Base-by-base conservation (phyloP, 2,888 invertebrate genomes). In the Aporophyla nigra region DNA sequence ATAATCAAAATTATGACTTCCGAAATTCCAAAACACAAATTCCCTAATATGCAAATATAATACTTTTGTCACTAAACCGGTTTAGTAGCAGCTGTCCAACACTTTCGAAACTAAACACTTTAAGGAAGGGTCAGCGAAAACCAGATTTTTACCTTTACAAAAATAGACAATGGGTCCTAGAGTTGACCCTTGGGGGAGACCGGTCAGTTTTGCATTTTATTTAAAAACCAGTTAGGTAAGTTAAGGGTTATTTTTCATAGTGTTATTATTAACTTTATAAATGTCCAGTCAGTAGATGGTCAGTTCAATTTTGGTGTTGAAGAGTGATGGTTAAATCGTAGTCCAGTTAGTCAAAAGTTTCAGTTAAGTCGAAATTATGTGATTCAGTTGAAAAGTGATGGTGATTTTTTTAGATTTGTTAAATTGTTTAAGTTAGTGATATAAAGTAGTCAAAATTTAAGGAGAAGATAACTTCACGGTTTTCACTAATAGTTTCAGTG, bases 71-170 rank as follows among this genome's bases (percentile, higher is more conserved):
- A 86, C 86, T 71, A 84, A 93, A 93, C 93, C 91, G 91, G 93
- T 93, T 89, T 82, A 71, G 80, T 68, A 91, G 93, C 96, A 96
- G 96, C 96, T 96, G 96, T 92, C 89, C 88, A 82, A 84, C 63
- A 80, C 74, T 84, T 87, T 80, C 19, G 88, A 90, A 93, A 91
- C 90, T 90, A 90, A 92, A 93, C 93, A 94, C 93, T 93, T 92
- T 91, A 96, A 95, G 95, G 92, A 96, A 95, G 96, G 96, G 96
- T 96, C 96, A 96, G 93, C 86, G 85, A 86, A 53, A 95, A 96
- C 96, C 95, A 94, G 96, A 96, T 95, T 96, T 95, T 95, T 95
- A 92, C 93, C 92, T 93, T 94, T 92, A 92, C 93, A 93, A 95
- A 94, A 95, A 95, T 94, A 90, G 88, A 91, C 88, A 92, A 90